These are phyloP conservation scores for Spisula solida DNA, from an alignment of 2,888 invertebrate genomes.

Conservation along the genomic window DNA sequence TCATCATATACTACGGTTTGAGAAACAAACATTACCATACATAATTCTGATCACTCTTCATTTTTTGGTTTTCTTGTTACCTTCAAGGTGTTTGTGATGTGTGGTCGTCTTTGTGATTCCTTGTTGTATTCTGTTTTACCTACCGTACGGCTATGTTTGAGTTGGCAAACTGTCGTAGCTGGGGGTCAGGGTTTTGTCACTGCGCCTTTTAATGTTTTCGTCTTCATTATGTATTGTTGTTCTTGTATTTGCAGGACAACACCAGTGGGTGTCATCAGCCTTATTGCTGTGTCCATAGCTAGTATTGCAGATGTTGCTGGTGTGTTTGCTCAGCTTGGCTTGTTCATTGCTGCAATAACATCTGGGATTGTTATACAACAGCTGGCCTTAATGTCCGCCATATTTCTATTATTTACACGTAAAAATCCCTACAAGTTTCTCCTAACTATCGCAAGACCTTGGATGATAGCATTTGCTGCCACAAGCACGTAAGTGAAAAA, in stretches of 20 bases:
- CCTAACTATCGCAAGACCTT: conserved; percentile 76
- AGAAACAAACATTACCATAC: too few relatives aligned
- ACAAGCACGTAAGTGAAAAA: conserved; percentile 82
- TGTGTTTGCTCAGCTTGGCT: conserved; percentile 78
- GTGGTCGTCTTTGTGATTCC: too few relatives aligned
- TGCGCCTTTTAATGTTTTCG: too few relatives aligned
- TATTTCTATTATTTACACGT: conserved; percentile 77
- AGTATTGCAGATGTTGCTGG: conserved; percentile 71
- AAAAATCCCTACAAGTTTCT: conserved; percentile 80
- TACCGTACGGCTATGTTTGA: too few relatives aligned
- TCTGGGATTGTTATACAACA: conserved; percentile 78
- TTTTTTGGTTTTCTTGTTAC: too few relatives aligned
- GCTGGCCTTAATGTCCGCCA: conserved; percentile 75
- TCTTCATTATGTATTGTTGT: too few relatives aligned
- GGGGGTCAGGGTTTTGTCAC: too few relatives aligned
- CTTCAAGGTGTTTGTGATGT: too few relatives aligned
- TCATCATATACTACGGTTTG: too few relatives aligned
- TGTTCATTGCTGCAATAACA: conserved; percentile 78
- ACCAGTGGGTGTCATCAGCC: conserved; percentile 80
- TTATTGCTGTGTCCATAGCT: conserved; percentile 82
- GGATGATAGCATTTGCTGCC: conserved; percentile 82
- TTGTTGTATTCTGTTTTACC: too few relatives aligned
- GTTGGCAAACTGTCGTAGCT: too few relatives aligned
- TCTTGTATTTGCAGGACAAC: conserved; percentile 75
- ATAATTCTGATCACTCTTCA: too few relatives aligned